Evolutionary conservation across 2,797 vertebrate genomes (phyloP), one percentile per base, ranked within the genome.

Genomic region (Xiphorhynchus erythropygius): DNA sequence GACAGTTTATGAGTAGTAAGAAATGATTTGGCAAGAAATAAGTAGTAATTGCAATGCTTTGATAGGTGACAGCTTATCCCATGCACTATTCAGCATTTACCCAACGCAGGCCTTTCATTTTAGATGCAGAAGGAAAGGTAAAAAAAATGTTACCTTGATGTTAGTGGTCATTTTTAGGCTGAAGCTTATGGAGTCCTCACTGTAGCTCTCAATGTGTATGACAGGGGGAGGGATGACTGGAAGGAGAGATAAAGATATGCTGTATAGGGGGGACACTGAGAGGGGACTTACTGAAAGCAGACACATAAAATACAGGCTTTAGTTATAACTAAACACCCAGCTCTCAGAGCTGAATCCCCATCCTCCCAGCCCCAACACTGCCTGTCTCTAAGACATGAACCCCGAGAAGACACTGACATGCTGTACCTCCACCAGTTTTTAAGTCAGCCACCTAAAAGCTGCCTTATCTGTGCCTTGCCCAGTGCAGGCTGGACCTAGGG

Each of bases 161-260:
- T 97, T 97, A 3, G 98, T 98, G 62, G 98, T 97, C 91, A 99
- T 97, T 92, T 97, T 98, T 79, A 99, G 98, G 22, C 98, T 98
- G 53, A 99, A 98, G 83, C 95, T 98, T 52, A 99, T 95, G 39
- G 98, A 98, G 96, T 99, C 97, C 22, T 98, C 96, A 0, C 93
- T 97, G 84, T 98, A 97, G 97, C 96, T 98, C 93, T 98, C 98
- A 3, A 98, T 97, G 74, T 77, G 98, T 89, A 99, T 99, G 41
- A 97, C 97, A 21, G 99, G 99, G 9, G 98, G 98, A 53, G 98
- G 98, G 73, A 99, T 98, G 92, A 98, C 99, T 99, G 96, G 57
- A 91, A 87, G 60, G 56, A 94, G 60, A 91, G 11, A 52, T 11
- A 53, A 32, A 53, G 52, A 53, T 53, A 16, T 21, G 30, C 52